These are phyloP conservation scores for Torymus aiolomorphi DNA, from an alignment of 2,888 invertebrate species.

Conservation along the genomic window DNA sequence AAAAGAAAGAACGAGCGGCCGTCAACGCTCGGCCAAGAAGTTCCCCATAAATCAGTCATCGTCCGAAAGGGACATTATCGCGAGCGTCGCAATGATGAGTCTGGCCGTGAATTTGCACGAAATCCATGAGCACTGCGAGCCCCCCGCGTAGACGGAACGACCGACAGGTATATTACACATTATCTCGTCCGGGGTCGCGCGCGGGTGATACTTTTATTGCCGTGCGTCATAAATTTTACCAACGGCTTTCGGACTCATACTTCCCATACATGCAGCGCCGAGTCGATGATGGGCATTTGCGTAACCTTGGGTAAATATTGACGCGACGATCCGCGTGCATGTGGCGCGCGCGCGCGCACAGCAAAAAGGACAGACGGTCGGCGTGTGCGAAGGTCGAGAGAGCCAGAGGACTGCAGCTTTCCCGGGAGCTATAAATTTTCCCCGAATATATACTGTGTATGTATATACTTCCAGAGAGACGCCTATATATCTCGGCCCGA, in stretches of 20 bases:
- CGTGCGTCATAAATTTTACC: slow-evolving; percentile 35
- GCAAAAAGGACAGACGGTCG: slow-evolving; percentile 19
- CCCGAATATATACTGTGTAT: no score
- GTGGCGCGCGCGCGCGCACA: no score
- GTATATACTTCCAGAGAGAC: no score
- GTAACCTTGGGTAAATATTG: slow-evolving; percentile 45
- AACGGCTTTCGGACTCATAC: background rate
- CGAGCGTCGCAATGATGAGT: slow-evolving; percentile 34
- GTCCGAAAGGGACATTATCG: background rate
- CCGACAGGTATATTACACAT: slow-evolving; percentile 19
- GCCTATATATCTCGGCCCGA: no score
- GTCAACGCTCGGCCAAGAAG: background rate
- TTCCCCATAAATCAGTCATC: slow-evolving; percentile 27
- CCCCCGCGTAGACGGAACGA: no score
- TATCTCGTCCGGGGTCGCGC: background rate
- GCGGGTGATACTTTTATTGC: slow-evolving; percentile 24
- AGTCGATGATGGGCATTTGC: slow-evolving; percentile 29
- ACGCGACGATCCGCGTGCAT: background rate
- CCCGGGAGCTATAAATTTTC: no score
- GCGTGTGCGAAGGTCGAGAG: background rate
- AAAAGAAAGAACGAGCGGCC: background rate
- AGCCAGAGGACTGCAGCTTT: no score
- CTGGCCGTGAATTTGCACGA: slow-evolving; percentile 42
- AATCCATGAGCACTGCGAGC: slow-evolving; percentile 45
- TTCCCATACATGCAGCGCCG: background rate